phyloP scores from a whole-genome alignment of 1,140 invertebrate genomes.

The Drosophila micromelanica region DNA sequence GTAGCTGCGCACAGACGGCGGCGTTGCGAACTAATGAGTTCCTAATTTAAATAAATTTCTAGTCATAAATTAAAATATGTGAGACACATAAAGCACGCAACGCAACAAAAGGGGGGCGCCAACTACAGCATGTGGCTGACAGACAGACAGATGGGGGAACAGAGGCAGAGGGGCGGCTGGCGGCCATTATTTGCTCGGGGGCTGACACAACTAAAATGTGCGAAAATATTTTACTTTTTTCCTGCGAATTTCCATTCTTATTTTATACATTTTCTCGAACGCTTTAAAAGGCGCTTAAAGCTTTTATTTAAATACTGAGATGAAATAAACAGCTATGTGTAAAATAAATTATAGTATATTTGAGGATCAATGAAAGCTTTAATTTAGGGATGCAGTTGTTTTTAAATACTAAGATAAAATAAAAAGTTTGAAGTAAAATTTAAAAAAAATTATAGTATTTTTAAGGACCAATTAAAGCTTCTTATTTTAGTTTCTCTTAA shows the following conservation, averaged over 20 bases:
- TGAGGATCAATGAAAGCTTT: not conserved
- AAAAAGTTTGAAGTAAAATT: too few relatives aligned
- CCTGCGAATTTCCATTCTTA: not conserved
- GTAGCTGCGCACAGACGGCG: conserved; percentile 26
- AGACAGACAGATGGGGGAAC: conserved; percentile 2
- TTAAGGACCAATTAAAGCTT: not conserved
- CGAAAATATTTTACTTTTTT: conserved; percentile 26
- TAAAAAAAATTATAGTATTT: too few relatives aligned
- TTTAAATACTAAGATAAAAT: too few relatives aligned
- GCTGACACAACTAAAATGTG: conserved; percentile 23
- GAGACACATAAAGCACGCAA: conserved; percentile 60
- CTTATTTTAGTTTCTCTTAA: not conserved
- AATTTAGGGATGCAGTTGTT: too few relatives aligned
- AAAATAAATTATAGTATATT: too few relatives aligned
- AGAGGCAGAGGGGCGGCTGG: not conserved
- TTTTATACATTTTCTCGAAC: not conserved
- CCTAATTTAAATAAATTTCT: conserved; percentile 84
- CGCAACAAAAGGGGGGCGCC: conserved; percentile 15
- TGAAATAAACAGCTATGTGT: too few relatives aligned
- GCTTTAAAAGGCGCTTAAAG: not conserved
- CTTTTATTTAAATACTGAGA: not conserved
- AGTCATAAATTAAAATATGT: conserved; percentile 82
- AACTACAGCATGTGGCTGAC: conserved; percentile 18
- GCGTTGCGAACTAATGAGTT: conserved; percentile 78
- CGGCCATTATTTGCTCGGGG: conserved; percentile 4